phyloP scores from a whole-genome alignment of 2,797 vertebrate genomes.

The Mormyrus proboscirostris region DNA sequence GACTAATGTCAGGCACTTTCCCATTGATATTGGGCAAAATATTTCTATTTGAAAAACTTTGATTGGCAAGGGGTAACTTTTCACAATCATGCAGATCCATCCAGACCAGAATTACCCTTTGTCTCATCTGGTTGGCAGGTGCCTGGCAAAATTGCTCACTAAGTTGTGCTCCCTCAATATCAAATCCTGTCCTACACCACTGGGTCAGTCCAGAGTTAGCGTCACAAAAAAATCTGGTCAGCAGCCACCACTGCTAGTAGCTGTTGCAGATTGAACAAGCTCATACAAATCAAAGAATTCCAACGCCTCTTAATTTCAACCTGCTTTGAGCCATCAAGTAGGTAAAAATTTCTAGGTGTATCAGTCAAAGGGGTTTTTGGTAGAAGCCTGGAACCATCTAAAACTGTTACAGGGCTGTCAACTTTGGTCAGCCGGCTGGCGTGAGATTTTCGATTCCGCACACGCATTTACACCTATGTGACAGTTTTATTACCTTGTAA shows the following conservation, averaged over 20 bases:
- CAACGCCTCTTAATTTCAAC: neutral
- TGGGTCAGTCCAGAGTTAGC: neutral
- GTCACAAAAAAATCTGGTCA: neutral
- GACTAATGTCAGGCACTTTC: neutral
- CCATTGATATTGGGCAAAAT: neutral
- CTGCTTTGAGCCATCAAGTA: neutral
- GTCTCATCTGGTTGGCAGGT: neutral
- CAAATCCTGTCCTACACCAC: neutral
- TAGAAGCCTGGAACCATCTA: neutral
- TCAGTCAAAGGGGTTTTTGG: neutral
- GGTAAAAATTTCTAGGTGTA: neutral
- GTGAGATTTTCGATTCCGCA: too few relatives aligned
- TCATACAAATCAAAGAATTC: neutral
- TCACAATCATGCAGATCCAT: neutral
- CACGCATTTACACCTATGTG: too few relatives aligned
- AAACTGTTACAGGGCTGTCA: neutral
- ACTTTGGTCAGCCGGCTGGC: too few relatives aligned
- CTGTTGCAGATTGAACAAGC: neutral
- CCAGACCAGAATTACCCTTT: neutral
- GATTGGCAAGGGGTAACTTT: neutral
- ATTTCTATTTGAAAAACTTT: neutral
- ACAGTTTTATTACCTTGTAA: too few relatives aligned
- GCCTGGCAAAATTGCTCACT: neutral
- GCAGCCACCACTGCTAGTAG: neutral
- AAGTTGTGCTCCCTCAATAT: neutral